Evolutionary conservation across 2,888 invertebrate genomes (phyloP).

Genomic region (Lordiphosa fenestrarum): DNA sequence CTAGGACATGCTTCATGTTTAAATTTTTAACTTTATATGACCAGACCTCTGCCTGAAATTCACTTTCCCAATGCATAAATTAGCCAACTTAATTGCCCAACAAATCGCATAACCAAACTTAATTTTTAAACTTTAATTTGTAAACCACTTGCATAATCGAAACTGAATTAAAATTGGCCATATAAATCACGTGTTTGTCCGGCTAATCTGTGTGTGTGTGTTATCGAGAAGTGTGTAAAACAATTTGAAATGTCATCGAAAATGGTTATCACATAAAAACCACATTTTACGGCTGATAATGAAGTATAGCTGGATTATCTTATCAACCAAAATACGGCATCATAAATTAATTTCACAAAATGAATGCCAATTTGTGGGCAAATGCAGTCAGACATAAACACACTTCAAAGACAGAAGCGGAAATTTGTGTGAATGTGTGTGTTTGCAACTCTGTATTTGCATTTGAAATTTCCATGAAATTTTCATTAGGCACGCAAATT

Average conservation of each 20-base stretch:
- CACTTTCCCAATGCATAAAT: neutral
- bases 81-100: constrained; percentile 1
- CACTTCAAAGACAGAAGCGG: neutral
- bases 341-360: constrained; percentile 35
- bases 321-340: constrained; percentile 14
- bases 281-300: neutral
- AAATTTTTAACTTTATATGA: too few relatives aligned
- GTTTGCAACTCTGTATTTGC: constrained; percentile 37
- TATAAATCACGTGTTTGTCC: constrained; percentile 38
- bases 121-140: neutral
- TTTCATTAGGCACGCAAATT: constrained; percentile 57
- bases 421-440: constrained; percentile 11
- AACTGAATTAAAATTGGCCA: constrained; percentile 12
- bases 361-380: constrained; percentile 4
- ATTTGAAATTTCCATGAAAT: constrained; percentile 46
- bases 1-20: too few relatives aligned
- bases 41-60: too few relatives aligned
- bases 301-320: constrained; percentile 22
- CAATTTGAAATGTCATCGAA: constrained; percentile 22
- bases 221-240: constrained; percentile 23
- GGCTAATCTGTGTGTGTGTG: constrained; percentile 17
- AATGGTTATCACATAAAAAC: constrained; percentile 18
- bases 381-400: constrained; percentile 8
- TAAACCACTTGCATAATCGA: constrained; percentile 4
- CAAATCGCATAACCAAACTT: constrained; percentile 6